Evolutionary conservation across 2,888 invertebrate genomes (phyloP), one percentile per base, ranked within the genome.

Genomic region (Cephus sareptanus): DNA sequence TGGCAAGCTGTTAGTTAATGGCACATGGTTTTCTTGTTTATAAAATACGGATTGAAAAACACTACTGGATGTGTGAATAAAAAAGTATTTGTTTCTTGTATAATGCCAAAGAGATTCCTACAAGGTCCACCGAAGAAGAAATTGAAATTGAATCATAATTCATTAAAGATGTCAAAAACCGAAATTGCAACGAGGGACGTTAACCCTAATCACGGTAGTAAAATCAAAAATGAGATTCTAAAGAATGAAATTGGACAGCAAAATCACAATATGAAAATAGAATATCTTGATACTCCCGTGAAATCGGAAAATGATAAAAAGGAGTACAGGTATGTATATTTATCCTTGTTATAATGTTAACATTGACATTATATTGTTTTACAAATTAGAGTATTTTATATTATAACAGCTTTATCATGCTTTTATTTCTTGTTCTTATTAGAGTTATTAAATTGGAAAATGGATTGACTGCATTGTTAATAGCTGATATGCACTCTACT

Each of bases 221-320:
- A 79, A 11, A 78, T 80, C 0, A 74, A 80, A 15, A 56, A 71
- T 34, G 1, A 78, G 77, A 76, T 75, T 40, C 6, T 15, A 2
- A 23, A 23, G 9, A 56, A 56, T 6, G 23, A 56, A 56, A 23
- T 56, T 56, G 56, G 56, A 9, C 56, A 56, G 56, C 23, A 56
- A 56, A 56, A 35, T 34, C 35, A 11, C 34, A 35, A 13, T n/a
- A 37, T 23, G 13, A 75, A 56, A n/a, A 73, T 87, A 9, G 82
- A 85, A 11, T 90, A 91, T 79, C 83, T 92, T n/a, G 86, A 89
- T 6, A 91, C 92, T 82, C 96, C 97, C 13, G 93, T 94, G 68
- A 96, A 96, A 92, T 96, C 96, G 75, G 93, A 93, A 77, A 95
- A 94, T 83, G 97, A 97, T 91, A 95, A 95, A 89, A 97, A 97